These are phyloP conservation scores for Leptinotarsa texana DNA, from an alignment of 1,140 invertebrate genomes.

Conservation along the genomic window DNA sequence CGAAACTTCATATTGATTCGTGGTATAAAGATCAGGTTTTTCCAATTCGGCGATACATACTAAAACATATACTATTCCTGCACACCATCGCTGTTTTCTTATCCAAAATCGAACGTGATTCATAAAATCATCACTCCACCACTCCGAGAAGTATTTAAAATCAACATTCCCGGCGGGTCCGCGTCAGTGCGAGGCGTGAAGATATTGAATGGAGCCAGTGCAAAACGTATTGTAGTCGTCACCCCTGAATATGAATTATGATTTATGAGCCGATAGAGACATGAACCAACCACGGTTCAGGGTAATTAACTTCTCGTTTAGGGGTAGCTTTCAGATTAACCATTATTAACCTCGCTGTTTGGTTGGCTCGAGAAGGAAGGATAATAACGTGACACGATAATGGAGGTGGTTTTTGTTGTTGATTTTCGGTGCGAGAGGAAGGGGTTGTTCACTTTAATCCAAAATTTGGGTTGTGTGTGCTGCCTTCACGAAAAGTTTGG, in stretches of 20 bases:
- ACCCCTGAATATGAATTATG: slow-evolving; percentile 48
- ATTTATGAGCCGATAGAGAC: slow-evolving; percentile 45
- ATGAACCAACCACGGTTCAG: slow-evolving; percentile 50
- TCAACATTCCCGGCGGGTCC: neutral
- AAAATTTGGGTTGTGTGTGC: no score
- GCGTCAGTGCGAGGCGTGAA: slow-evolving; percentile 27
- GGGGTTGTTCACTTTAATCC: no score
- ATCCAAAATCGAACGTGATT: no score
- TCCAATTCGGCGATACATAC: no score
- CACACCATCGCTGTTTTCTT: no score
- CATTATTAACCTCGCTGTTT: slow-evolving; percentile 43
- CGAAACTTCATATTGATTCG: no score
- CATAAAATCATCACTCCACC: no score
- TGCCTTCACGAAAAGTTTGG: no score
- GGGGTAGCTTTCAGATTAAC: slow-evolving; percentile 42
- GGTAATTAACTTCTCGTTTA: slow-evolving; percentile 48
- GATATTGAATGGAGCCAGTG: slow-evolving; percentile 37
- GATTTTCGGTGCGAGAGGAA: neutral
- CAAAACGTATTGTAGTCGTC: slow-evolving; percentile 41
- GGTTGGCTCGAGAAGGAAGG: slow-evolving; percentile 18
- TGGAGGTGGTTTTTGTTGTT: slow-evolving; percentile 18
- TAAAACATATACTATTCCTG: no score
- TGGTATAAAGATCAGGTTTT: no score
- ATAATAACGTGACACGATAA: slow-evolving; percentile 15
- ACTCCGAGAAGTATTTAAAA: no score